Conservation (phyloP, 92 coral and sea anemone genomes). For the Paragorgia papillata region DNA sequence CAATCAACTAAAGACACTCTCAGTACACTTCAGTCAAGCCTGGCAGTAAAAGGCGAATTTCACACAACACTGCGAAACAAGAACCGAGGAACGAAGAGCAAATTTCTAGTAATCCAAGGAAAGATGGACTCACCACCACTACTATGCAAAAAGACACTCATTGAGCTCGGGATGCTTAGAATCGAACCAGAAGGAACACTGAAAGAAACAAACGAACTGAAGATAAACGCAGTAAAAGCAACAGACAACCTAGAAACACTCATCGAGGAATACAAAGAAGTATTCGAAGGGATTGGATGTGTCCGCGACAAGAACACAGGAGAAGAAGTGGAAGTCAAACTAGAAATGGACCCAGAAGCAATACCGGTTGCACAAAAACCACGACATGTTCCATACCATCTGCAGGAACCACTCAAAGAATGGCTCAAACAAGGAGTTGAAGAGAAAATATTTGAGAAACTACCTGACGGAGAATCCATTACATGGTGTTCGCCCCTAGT, state of each 20-base stretch:
- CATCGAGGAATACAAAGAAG: conserved; percentile 39
- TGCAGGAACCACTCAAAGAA: conserved; percentile 61
- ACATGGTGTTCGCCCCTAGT: conserved; percentile 71
- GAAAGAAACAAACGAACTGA: conserved; percentile 53
- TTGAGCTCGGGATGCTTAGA: conserved; percentile 47
- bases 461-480: conserved; percentile 59
- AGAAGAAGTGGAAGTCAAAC: conserved; percentile 49
- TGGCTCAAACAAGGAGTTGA: conserved; percentile 60
- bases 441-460: conserved; percentile 59
- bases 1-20: conserved; percentile 33
- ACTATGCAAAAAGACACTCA: conserved; percentile 1
- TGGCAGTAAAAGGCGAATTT: conserved; percentile 54
- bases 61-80: conserved; percentile 47
- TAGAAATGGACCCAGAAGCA: conserved; percentile 62
- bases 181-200: conserved; percentile 59
- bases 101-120: conserved; percentile 29
- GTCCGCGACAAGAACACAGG: conserved; percentile 57
- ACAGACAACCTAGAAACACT: conserved; percentile 19
- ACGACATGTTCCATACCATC: conserved; percentile 56
- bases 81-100: conserved; percentile 38
- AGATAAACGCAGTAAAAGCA: conserved; percentile 39
- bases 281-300: conserved; percentile 61
- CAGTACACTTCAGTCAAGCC: conserved; percentile 51
- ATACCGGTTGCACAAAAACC: conserved; percentile 70
- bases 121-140: conserved; percentile 9